These are phyloP conservation scores for Virgularia gustaviana DNA, from an alignment of 92 coral and sea anemone genomes.

Conservation along the genomic window DNA sequence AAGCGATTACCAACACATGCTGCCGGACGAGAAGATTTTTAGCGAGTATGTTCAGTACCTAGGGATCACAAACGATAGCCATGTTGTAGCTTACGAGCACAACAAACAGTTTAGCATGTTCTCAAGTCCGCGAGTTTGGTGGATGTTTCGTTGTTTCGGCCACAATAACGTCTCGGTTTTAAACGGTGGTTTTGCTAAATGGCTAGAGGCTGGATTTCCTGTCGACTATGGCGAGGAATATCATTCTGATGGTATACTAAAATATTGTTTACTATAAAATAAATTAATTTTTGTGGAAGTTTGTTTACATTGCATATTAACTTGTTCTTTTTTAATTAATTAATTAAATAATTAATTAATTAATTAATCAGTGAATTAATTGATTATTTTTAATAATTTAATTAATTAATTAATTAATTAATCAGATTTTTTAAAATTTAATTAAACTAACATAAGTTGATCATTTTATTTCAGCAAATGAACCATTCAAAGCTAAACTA, in stretches of 20 bases:
- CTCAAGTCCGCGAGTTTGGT: conserved; percentile 95
- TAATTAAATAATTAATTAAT: too few relatives aligned
- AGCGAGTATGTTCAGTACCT: conserved; percentile 68
- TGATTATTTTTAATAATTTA: neutral
- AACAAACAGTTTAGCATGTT: conserved; percentile 67
- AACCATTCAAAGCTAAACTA: conserved; percentile 66
- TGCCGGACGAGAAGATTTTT: conserved; percentile 72
- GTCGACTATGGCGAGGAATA: conserved; percentile 57
- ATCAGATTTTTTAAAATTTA: neutral
- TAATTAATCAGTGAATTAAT: conserved; percentile 38
- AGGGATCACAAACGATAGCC: conserved; percentile 80
- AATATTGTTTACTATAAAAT: too few relatives aligned
- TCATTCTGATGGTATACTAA: too few relatives aligned
- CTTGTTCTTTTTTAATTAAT: neutral
- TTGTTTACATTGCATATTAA: neutral
- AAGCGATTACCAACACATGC: conserved; percentile 68
- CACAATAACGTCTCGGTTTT: conserved; percentile 82
- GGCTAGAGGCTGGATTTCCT: conserved; percentile 71
- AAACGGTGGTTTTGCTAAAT: conserved; percentile 82
- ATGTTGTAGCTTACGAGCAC: conserved; percentile 83
- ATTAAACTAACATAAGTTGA: too few relatives aligned
- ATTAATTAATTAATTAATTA: neutral
- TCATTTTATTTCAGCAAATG: conserved; percentile 9
- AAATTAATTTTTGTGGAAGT: neutral
- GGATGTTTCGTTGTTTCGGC: conserved; percentile 89